A percentile compares a stretch with the other conserved stretches of the same genome.
These are phyloP conservation scores for Papilio demoleus DNA, from an alignment of 2,888 invertebrate genomes.

Conservation along the genomic window DNA sequence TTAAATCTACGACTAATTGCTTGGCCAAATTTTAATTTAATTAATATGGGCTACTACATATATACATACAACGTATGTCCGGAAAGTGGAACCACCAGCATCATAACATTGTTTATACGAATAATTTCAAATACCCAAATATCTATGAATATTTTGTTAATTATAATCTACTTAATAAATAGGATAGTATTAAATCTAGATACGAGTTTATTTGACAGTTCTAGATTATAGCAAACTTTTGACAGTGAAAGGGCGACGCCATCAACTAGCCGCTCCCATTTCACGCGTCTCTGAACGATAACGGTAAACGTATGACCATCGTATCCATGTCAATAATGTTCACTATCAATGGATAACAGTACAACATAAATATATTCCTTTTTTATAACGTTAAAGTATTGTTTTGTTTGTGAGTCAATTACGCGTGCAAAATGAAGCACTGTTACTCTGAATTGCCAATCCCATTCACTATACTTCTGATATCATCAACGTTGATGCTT, in stretches of 20 bases:
- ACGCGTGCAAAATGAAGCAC: conserved; percentile 30
- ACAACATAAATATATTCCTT: conserved; percentile 33
- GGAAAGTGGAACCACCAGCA: too few species aligned
- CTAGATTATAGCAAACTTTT: conserved; percentile 15
- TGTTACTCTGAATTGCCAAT: conserved; percentile 11
- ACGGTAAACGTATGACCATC: conserved; percentile 64
- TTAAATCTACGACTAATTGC: too few species aligned
- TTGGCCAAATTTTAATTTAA: too few species aligned
- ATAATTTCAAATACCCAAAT: too few species aligned
- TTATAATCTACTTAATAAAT: too few species aligned
- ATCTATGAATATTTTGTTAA: too few species aligned
- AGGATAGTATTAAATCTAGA: too few species aligned
- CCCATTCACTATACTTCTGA: conserved; percentile 20
- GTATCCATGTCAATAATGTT: conserved; percentile 62
- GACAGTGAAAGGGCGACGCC: conserved; percentile 6
- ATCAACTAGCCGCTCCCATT: conserved; percentile 49
- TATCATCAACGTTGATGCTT: conserved; percentile 30
- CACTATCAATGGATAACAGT: conserved; percentile 44
- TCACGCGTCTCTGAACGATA: conserved; percentile 66
- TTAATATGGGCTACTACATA: too few species aligned
- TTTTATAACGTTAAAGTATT: conserved; percentile 22
- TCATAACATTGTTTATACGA: too few species aligned
- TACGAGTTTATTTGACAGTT: conserved; percentile 16
- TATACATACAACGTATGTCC: too few species aligned
- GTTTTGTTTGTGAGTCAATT: conserved; percentile 40